These are phyloP conservation scores for Stratiomys singularior DNA, from an alignment of 2,888 invertebrate genomes.

Conservation along the genomic window DNA sequence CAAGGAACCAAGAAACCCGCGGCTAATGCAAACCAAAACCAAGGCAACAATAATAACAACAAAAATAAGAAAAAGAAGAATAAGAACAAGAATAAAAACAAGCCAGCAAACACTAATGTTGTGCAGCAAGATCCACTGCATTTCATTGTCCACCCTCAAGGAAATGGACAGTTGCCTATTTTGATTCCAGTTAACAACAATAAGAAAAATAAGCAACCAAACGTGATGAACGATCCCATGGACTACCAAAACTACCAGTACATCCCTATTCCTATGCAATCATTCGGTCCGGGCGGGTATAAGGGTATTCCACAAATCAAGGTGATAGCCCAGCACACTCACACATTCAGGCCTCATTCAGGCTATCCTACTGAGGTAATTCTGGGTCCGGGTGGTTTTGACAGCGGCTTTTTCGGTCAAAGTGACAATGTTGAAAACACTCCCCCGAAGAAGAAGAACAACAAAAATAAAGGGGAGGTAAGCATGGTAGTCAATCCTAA, in stretches of 20 bases:
- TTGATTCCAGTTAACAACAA: slow-evolving; percentile 46
- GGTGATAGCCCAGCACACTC: slow-evolving; percentile 50
- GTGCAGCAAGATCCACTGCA: slow-evolving; percentile 32
- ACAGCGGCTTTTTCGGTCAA: not conserved
- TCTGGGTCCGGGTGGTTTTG: slow-evolving; percentile 4
- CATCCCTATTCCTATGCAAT: slow-evolving; percentile 43
- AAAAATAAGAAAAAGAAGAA: slow-evolving; percentile 25
- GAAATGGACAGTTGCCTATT: slow-evolving; percentile 43
- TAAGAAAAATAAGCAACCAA: slow-evolving; percentile 6
- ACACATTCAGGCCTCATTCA: slow-evolving; percentile 43
- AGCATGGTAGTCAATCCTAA: not conserved
- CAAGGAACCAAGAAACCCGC: not conserved
- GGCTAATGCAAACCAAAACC: not conserved
- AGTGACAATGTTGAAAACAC: not conserved
- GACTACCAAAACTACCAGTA: slow-evolving; percentile 45
- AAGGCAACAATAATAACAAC: not conserved
- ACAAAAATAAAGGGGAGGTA: not conserved
- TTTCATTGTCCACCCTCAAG: slow-evolving; percentile 43
- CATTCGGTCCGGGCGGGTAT: slow-evolving; percentile 14
- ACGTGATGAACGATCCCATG: slow-evolving; percentile 2
- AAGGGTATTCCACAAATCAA: slow-evolving; percentile 47
- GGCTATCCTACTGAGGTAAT: slow-evolving; percentile 15
- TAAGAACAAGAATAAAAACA: slow-evolving; percentile 34
- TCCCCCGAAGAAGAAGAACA: not conserved
- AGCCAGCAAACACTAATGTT: not conserved